Conservation (phyloP, 2,888 invertebrate species). For the Hydropsyche betteni region DNA sequence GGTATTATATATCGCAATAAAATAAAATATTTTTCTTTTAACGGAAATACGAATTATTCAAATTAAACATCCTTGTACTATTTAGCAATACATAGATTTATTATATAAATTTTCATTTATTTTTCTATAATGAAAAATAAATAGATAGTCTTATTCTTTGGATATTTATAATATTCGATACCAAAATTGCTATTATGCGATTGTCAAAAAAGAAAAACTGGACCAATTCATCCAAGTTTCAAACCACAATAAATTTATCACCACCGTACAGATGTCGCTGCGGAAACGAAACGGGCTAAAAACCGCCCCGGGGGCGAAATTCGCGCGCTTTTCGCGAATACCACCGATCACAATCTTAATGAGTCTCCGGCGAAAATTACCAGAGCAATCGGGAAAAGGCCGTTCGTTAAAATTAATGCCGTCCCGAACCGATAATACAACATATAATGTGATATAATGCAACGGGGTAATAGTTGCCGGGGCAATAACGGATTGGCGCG, state of each 20-base stretch:
- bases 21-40: too few relatives aligned
- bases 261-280: slow-evolving; percentile 11
- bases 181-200: too few relatives aligned
- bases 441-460: background rate
- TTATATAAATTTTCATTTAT: too few relatives aligned
- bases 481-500: background rate
- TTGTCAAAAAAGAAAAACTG: background rate
- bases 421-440: slow-evolving; percentile 28
- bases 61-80: too few relatives aligned
- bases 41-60: too few relatives aligned
- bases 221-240: background rate
- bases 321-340: slow-evolving; percentile 31
- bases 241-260: background rate
- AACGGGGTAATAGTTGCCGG: too few relatives aligned
- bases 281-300: background rate
- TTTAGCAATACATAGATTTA: too few relatives aligned
- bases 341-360: slow-evolving; percentile 49
- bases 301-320: slow-evolving; percentile 28
- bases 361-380: slow-evolving; percentile 47
- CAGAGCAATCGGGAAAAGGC: slow-evolving; percentile 42
- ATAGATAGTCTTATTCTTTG: too few relatives aligned
- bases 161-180: too few relatives aligned
- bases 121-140: too few relatives aligned
- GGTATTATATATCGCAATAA: too few relatives aligned
- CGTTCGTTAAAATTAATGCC: slow-evolving; percentile 43